Base-by-base conservation (phyloP, 2,113 vertebrate genomes). In the Papio anubis region DNA sequence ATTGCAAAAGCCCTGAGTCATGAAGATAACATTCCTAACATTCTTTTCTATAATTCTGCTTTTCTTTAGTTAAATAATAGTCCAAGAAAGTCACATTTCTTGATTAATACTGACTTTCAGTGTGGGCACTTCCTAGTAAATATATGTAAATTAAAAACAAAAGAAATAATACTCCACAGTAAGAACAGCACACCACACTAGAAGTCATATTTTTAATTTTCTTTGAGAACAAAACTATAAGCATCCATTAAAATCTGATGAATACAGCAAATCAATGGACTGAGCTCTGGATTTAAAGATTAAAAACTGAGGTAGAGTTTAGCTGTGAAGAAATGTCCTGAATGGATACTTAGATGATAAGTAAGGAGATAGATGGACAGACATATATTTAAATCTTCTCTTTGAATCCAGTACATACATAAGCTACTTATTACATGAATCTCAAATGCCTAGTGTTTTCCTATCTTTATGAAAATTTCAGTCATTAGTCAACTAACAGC, bases 1-100 rank as follows among this genome's bases (percentile, higher is more conserved):
- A 75, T 11, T 81, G 78, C 73, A 79, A 93, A 96, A 97, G 18
- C 35, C 12, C 59, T 92, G 73, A 55, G 32, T 87, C 50, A 87
- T 73, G 8, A 92, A 70, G 78, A 68, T 0, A 57, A 7, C 14
- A 90, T 12, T 72, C 5, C 16, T 21, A 66, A 91, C 90, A 32
- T 57, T 64, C 66, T 84, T 84, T 75, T 88, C n/a, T 4, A 17
- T 48, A 38, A 76, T 27, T 50, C 66, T 86, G 55, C 27, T 94
- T 83, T 89, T 66, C 57, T 89, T 80, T 48, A 75, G 18, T 68
- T 72, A 82, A 73, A 82, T 61, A 95, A 73, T n/a, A 93, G 27
- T 64, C 20, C 40, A 88, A 88, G 61, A 93, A 97, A 92, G 78
- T 88, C 18, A 85, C 18, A 78, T 76, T 38, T 91, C 78, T 72